Conservation (phyloP, 2,888 invertebrate genomes). For the Drosophila dives region DNA sequence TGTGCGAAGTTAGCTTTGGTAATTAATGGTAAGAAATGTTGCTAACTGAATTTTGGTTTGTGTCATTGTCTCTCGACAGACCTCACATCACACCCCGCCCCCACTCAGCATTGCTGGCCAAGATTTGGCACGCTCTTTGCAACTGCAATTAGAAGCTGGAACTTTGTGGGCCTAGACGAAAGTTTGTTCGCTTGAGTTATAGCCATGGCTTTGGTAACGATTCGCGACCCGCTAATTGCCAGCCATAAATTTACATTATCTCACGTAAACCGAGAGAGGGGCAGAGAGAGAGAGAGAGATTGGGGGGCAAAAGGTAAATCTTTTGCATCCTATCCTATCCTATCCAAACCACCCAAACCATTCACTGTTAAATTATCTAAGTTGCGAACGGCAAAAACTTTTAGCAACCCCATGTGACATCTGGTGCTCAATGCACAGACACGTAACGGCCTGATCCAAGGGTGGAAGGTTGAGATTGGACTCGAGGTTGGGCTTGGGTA, state of each 20-base stretch:
- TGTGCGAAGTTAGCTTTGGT: constrained; percentile 46
- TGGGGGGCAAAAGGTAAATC: constrained; percentile 40
- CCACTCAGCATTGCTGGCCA: constrained; percentile 8
- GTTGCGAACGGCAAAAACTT: constrained; percentile 64
- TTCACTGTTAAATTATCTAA: constrained; percentile 69
- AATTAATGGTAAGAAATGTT: constrained; percentile 69
- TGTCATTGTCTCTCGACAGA: constrained; percentile 29
- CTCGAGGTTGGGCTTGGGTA: background rate
- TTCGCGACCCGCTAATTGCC: constrained; percentile 76
- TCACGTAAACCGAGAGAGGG: constrained; percentile 57
- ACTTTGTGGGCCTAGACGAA: constrained; percentile 62
- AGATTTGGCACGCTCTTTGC: constrained; percentile 67
- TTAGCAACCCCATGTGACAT: constrained; percentile 72
- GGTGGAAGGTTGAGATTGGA: background rate
- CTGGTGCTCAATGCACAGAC: constrained; percentile 76
- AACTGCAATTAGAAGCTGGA: constrained; percentile 72
- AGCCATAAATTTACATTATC: constrained; percentile 79
- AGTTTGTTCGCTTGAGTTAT: constrained; percentile 66
- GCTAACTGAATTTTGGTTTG: constrained; percentile 75
- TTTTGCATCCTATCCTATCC: constrained; percentile 10
- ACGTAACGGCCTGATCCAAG: constrained; percentile 52
- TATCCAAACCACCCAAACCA: background rate
- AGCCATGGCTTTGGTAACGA: constrained; percentile 68
- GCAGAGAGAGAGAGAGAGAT: background rate
- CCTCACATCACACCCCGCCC: too few relatives aligned